Conservation (phyloP, 2,888 invertebrate species). For the Polymixis lichenea region DNA sequence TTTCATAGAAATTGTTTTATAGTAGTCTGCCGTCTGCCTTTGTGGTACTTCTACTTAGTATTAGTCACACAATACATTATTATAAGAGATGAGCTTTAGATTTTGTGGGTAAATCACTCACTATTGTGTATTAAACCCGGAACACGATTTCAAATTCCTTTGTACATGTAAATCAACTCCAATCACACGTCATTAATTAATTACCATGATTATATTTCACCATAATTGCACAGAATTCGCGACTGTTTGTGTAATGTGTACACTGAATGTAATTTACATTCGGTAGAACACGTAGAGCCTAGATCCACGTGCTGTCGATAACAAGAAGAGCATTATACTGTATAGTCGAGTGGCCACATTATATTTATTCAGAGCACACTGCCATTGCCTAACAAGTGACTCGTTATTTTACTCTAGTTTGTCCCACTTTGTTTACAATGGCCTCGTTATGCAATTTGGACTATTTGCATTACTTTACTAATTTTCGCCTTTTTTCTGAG, state of each 20-base stretch:
- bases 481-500: conserved; percentile 32
- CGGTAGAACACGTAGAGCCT: conserved; percentile 56
- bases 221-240: conserved; percentile 24
- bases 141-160: conserved; percentile 19
- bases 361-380: conserved; percentile 82
- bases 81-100: neutral
- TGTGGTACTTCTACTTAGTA: conserved; percentile 12
- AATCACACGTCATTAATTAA: conserved; percentile 33
- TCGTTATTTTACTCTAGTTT: conserved; percentile 79
- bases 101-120: conserved; percentile 5
- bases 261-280: conserved; percentile 48
- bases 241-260: conserved; percentile 22
- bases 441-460: conserved; percentile 70
- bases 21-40: no score
- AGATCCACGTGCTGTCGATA: conserved; percentile 75
- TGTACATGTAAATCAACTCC: conserved; percentile 8
- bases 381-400: conserved; percentile 82
- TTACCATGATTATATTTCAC: conserved; percentile 25
- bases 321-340: conserved; percentile 77
- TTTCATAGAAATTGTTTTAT: no score
- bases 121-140: neutral
- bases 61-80: neutral
- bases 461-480: conserved; percentile 63
- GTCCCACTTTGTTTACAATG: conserved; percentile 79
- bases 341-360: conserved; percentile 68